Percentiles rank a stretch among this genome's conserved stretches.
Conservation (phyloP, 2,113 vertebrate genomes). For the Melanerpes formicivorus region DNA sequence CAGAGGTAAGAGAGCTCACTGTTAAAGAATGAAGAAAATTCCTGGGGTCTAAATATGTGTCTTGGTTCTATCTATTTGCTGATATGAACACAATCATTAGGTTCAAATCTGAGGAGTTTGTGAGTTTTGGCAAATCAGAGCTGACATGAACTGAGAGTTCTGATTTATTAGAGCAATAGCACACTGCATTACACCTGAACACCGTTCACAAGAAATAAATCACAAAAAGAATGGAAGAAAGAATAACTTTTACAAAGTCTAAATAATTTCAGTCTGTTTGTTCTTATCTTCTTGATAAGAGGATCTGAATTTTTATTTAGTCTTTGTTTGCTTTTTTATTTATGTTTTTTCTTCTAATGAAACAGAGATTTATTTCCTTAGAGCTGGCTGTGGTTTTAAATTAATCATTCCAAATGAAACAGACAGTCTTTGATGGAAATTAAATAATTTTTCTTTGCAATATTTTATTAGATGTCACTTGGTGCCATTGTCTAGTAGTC, state of each 20-base stretch:
- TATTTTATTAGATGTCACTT: neutral
- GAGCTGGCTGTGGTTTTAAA: neutral
- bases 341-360: neutral
- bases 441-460: neutral
- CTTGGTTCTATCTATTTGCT: neutral
- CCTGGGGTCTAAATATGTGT: neutral
- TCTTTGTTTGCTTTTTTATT: too few species aligned
- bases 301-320: neutral
- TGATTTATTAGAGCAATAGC: conserved; percentile 11
- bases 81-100: neutral
- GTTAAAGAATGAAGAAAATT: neutral
- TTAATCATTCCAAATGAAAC: neutral
- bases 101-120: neutral
- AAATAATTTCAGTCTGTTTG: neutral
- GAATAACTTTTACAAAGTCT: neutral
- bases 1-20: neutral
- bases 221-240: neutral
- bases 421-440: neutral
- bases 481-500: too few species aligned
- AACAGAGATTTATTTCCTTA: neutral
- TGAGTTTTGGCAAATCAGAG: neutral
- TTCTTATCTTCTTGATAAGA: neutral
- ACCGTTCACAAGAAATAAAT: neutral
- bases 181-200: neutral
- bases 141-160: neutral